Evolutionary conservation across 2,797 vertebrate genomes (phyloP).

Genomic region (Yasuhikotakia modesta): DNA sequence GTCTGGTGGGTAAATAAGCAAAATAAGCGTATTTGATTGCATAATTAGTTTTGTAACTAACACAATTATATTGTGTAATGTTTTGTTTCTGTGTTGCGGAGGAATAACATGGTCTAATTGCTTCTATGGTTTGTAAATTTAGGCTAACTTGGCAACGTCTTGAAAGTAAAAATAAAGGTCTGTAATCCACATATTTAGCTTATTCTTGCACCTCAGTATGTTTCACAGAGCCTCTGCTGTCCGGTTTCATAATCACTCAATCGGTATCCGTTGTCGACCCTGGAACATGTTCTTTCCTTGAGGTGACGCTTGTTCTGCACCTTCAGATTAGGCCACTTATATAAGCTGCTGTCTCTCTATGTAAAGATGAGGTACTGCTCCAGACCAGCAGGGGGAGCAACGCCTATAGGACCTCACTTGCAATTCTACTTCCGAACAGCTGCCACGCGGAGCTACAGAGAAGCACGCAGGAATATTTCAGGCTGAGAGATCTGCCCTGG

Average conservation of each 20-base stretch:
- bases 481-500: constrained; percentile 11
- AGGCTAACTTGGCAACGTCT: neutral
- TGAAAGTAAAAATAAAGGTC: no score
- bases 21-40: neutral
- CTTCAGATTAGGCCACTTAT: neutral
- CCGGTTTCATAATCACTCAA: constrained; percentile 13
- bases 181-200: neutral
- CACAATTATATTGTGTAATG: neutral
- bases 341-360: neutral
- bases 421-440: constrained; percentile 1
- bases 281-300: constrained; percentile 4
- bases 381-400: neutral
- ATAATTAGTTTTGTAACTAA: neutral
- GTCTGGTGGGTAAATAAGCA: no score
- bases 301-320: constrained; percentile 10
- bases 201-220: neutral
- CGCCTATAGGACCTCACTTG: constrained; percentile 8
- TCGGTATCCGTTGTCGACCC: neutral
- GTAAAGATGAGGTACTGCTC: neutral
- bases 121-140: neutral
- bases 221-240: neutral
- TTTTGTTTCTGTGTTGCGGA: neutral
- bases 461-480: neutral
- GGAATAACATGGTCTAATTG: neutral
- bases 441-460: neutral